A percentile compares a stretch with the other conserved stretches of the same genome.
Conservation (phyloP, 2,113 vertebrate species). For the Setophaga coronata region DNA sequence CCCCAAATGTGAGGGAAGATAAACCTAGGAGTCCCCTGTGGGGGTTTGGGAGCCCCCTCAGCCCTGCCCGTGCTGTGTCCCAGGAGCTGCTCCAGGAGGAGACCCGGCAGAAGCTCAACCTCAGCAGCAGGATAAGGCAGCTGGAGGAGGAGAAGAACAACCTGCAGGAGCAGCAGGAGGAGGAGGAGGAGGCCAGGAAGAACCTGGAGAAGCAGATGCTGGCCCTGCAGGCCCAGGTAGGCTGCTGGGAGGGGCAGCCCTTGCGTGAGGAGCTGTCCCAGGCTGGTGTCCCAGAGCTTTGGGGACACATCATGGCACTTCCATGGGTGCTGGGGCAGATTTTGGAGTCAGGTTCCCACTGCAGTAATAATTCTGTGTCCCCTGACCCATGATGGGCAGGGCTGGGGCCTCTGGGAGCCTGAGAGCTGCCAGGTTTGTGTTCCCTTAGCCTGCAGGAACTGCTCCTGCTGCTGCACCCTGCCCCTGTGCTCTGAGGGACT, state of each 20-base stretch:
- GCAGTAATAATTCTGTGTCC: background rate
- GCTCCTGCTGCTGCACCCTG: background rate
- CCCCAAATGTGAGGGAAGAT: background rate
- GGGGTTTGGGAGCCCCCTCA: background rate
- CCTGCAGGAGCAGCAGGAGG: slow-evolving; percentile 95
- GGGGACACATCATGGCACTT: rapidly evolving
- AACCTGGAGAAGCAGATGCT: slow-evolving; percentile 93
- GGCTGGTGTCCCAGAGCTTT: background rate
- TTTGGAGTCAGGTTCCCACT: no score
- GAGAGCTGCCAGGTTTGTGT: background rate
- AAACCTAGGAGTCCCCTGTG: background rate
- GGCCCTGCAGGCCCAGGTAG: slow-evolving; percentile 87
- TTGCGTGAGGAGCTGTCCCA: background rate
- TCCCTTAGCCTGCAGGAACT: background rate
- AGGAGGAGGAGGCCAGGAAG: slow-evolving; percentile 91
- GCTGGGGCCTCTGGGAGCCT: background rate
- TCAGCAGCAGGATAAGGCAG: slow-evolving; percentile 92
- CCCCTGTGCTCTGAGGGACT: background rate
- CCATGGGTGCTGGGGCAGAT: rapidly evolving
- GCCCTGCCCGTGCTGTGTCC: background rate
- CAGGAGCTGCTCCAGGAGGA: slow-evolving; percentile 96
- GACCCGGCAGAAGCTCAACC: slow-evolving; percentile 93
- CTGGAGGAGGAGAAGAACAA: slow-evolving; percentile 93
- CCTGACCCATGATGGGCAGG: background rate
- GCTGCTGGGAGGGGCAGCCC: background rate